Evolutionary conservation across 92 coral and sea anemone species (phyloP), one percentile per base, ranked within the genome.

Genomic region (Bergia sp.): DNA sequence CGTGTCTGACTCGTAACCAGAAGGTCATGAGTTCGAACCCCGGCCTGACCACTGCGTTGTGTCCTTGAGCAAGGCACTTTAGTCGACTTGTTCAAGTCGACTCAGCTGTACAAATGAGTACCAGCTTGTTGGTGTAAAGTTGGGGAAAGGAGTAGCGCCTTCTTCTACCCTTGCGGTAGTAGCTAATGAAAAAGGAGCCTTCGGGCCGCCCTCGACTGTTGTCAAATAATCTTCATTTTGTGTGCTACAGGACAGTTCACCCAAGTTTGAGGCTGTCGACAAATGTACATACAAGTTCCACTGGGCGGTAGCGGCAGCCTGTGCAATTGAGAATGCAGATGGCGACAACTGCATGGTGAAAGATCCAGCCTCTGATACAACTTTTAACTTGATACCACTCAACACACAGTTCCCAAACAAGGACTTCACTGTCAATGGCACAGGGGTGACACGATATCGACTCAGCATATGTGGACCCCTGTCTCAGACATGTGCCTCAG

Each of bases 221-320:
- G 29, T 29, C 29, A 29, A 29, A 29, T 69, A 10, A 61, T 66
- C 38, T 3, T 21, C 5, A 40, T 78, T 55, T 53, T 53, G 16
- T 11, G 18, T 53, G 13, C 1, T 57, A 2, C 80, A 96, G 99
- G 86, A 73, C 84, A 91, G 95, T 4, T 83, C 92, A 37, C 99
- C 98, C 11, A 55, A 2, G 69, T 93, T 88, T 37, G 81, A 87
- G 39, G 90, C 87, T 53, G 86, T 75, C 53, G 84, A n/a, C 7
- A 74, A 76, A 36, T 93, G 98, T 80, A 58, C 73, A 0, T 96
- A 91, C 89, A 93, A 89, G 42, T 96, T 96, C 81, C 76, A 50
- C 15, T 96, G 99, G 99, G 90, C 88, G 38, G 93, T 96, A 12
- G 95, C 94, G 11, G 95, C 98, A 7, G 98, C 97, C 13, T 96